Conservation (phyloP, 2,888 invertebrate genomes). For the Ecdyonurus torrentis region DNA sequence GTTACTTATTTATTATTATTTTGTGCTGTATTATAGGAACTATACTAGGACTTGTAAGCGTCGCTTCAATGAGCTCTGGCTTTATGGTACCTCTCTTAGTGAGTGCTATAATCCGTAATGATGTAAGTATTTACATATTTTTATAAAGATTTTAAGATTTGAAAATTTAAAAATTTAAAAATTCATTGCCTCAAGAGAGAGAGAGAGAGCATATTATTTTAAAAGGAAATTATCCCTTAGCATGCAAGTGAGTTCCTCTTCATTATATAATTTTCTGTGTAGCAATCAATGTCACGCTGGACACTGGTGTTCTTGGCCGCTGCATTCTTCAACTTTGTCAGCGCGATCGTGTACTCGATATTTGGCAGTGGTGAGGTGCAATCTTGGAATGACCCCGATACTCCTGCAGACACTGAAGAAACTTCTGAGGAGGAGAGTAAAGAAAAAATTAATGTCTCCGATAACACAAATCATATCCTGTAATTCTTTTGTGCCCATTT, state of each 20-base stretch:
- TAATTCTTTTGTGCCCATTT: too few species aligned
- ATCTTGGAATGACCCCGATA: slow-evolving; percentile 2
- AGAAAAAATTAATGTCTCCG: too few species aligned
- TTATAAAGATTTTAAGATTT: background rate
- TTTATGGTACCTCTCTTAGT: slow-evolving; percentile 5
- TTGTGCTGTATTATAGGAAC: background rate
- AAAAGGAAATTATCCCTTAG: too few species aligned
- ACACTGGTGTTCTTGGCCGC: slow-evolving; percentile 4
- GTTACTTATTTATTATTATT: background rate
- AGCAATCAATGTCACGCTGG: slow-evolving; percentile 4
- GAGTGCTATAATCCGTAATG: slow-evolving; percentile 5
- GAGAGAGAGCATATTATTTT: too few species aligned
- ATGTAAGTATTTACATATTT: slow-evolving; percentile 5
- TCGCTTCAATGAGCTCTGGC: slow-evolving; percentile 7
- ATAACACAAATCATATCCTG: too few species aligned
- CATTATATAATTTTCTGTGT: background rate
- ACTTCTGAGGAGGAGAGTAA: background rate
- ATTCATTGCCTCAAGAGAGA: too few species aligned
- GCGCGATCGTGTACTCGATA: slow-evolving; percentile 1
- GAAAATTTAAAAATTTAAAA: background rate
- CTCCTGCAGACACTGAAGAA: background rate
- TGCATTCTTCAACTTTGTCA: background rate
- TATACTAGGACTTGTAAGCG: slow-evolving; percentile 2
- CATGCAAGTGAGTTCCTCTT: too few species aligned
- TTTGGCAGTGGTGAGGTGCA: slow-evolving; percentile 6